A percentile compares a stretch with the other conserved stretches of the same genome.
These are phyloP conservation scores for Himalopsyche tibetana DNA, from an alignment of 2,888 invertebrate species.

Conservation along the genomic window DNA sequence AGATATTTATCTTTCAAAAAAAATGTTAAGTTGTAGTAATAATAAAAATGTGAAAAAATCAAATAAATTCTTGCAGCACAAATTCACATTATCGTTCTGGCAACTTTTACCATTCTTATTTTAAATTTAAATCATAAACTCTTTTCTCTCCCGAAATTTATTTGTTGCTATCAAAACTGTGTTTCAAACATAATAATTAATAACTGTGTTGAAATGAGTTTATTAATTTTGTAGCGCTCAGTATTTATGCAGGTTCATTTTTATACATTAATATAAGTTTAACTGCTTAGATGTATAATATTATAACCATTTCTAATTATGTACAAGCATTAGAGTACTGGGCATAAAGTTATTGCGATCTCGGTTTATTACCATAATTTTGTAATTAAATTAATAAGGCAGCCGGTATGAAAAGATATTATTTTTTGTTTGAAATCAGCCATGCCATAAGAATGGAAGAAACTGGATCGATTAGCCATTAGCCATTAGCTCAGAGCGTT, in stretches of 20 bases:
- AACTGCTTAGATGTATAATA: constrained; percentile 40
- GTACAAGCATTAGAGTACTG: constrained; percentile 58
- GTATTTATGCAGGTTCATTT: constrained; percentile 2
- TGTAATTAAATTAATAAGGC: constrained; percentile 65
- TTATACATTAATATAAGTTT: constrained; percentile 17
- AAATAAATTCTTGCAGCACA: no score
- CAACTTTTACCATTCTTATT: no score
- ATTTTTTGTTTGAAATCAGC: constrained; percentile 63
- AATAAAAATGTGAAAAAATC: no score
- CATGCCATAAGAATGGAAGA: constrained; percentile 64
- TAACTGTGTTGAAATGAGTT: background rate
- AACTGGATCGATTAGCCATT: constrained; percentile 65
- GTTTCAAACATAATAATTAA: no score
- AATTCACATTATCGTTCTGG: no score
- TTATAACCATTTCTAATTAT: constrained; percentile 62
- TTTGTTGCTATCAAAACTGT: no score
- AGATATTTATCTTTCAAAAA: no score
- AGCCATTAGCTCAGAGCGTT: constrained; percentile 50
- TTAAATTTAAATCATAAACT: no score
- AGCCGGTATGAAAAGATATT: constrained; percentile 61
- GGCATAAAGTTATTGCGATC: constrained; percentile 58
- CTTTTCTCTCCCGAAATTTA: no score
- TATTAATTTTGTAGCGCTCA: constrained; percentile 19
- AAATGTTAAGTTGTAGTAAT: no score
- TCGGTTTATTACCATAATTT: constrained; percentile 65